Evolutionary conservation across 2,888 invertebrate species (phyloP), one percentile per base, ranked within the genome.

Genomic region (Axea sp.): DNA sequence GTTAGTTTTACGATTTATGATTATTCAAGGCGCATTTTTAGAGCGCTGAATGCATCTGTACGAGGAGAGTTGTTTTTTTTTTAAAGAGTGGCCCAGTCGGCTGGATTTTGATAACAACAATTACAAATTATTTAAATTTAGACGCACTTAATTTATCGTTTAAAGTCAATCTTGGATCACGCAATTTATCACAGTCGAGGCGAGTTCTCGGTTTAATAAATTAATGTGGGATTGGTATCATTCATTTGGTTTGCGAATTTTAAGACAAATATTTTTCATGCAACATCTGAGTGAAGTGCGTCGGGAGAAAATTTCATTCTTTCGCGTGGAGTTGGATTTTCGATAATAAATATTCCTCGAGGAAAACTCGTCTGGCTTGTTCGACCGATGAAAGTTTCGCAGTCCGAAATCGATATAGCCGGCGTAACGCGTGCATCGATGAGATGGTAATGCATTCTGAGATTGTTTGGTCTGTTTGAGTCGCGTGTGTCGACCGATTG

Each of bases 361-460:
- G 68, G 73, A 73, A 76, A 60, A 67, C 64, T 60, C 67, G 57
- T 57, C 62, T 57, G 64, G 65, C 62, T 62, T 45, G 60, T 57
- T 71, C 59, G 37, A 22, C 59, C 67, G 71, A 62, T 57, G 53
- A 51, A 68, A 72, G 72, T 74, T 75, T 62, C 51, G 67, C 41
- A 57, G 60, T 57, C 64, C 67, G 71, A 73, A 73, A 71, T 75
- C 71, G 75, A 77, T 77, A 67, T 73, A 64, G 51, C 62, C 65
- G 39, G 71, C 47, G 73, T 59, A 77, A 71, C 76, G 73, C 57
- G 76, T 76, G 77, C 73, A 76, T 72, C 78, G 67, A 67, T 62
- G 59, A 73, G 76, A 80, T 78, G 84, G 81, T 84, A 84, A 86
- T 84, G 85, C 84, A 85, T 83, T 83, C 82, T 79, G 78, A 81